Percentiles rank a stretch among this genome's conserved stretches.
Evolutionary conservation across 2,888 invertebrate genomes (phyloP).

Genomic region (Macrophya alboannulata): DNA sequence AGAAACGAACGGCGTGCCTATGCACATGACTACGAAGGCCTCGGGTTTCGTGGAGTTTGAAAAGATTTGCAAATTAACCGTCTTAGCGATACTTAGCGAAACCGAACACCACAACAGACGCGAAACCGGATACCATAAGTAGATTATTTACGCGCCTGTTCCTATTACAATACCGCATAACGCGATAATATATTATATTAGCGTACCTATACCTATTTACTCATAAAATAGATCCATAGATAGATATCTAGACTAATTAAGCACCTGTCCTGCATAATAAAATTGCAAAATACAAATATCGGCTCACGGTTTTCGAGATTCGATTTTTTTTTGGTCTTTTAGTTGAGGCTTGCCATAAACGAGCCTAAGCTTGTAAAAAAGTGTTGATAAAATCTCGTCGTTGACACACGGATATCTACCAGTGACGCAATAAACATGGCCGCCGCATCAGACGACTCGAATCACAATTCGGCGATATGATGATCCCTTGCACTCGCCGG

Average conservation of each 20-base stretch:
- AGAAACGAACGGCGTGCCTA: neutral
- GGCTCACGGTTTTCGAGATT: neutral
- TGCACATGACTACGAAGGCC: conserved; percentile 59
- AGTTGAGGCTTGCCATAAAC: neutral
- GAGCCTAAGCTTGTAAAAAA: no score
- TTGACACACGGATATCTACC: no score
- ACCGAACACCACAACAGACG: conserved; percentile 74
- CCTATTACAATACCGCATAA: conserved; percentile 54
- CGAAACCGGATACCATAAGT: conserved; percentile 77
- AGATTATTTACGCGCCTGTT: conserved; percentile 70
- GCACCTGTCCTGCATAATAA: neutral
- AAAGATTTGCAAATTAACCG: conserved; percentile 75
- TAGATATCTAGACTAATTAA: conserved; percentile 3
- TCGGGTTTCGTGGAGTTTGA: conserved; percentile 69
- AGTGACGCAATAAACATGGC: no score
- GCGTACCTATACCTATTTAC: neutral
- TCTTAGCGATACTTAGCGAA: conserved; percentile 72
- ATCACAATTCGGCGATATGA: no score
- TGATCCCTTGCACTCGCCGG: no score
- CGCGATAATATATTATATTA: conserved; percentile 20
- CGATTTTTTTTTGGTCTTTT: neutral
- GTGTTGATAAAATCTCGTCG: no score
- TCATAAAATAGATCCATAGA: neutral
- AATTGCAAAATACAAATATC: neutral
- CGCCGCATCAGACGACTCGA: no score